Evolutionary conservation across 92 coral and sea anemone genomes (phyloP), one percentile per base, ranked within the genome.

Genomic region (Epizoanthus stellaris): DNA sequence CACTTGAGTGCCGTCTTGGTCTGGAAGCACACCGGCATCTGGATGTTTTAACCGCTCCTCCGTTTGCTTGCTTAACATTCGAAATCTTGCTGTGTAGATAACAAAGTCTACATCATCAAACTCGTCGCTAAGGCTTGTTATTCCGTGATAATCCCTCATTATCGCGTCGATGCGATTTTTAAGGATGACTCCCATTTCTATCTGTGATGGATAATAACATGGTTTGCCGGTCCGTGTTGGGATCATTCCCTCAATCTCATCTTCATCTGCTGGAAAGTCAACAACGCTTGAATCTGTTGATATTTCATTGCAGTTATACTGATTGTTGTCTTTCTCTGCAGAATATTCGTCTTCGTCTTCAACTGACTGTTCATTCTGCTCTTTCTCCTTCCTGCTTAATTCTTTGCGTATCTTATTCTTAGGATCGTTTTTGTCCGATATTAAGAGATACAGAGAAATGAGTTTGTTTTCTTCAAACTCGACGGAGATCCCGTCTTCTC

Each of bases 41-140:
- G 91, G 88, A 30, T 88, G 91, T 30, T 63, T 45, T 7, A 88
- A 59, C 68, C 91, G 76, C 62, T 88, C 81, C 43, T 88, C 91
- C 8, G 91, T 88, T 73, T 88, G 91, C 73, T 88, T 82, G 47
- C 91, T 88, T 15, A 88, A 82, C 91, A 88, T 88, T 23, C 91
- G 82, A 75, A 54, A 88, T 73, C 88, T 70, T 1, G 91, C 91
- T 7, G 91, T 88, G 85, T 84, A 88, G 6, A 88, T 82, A 15
- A 68, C 75, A 56, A 88, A 88, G n/a, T 88, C 88, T 6, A 88
- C 85, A 47, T 84, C 85, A 59, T 88, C 61, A 49, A 88, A 88
- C 4, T 11, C 85, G 19, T 88, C 88, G 16, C 80, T 70, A 6
- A 88, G 74, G 13, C 64, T 82, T 2, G 75, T 40, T 65, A 88